Conservation (phyloP, 2,113 vertebrate genomes). For the Lutjanus erythropterus region DNA sequence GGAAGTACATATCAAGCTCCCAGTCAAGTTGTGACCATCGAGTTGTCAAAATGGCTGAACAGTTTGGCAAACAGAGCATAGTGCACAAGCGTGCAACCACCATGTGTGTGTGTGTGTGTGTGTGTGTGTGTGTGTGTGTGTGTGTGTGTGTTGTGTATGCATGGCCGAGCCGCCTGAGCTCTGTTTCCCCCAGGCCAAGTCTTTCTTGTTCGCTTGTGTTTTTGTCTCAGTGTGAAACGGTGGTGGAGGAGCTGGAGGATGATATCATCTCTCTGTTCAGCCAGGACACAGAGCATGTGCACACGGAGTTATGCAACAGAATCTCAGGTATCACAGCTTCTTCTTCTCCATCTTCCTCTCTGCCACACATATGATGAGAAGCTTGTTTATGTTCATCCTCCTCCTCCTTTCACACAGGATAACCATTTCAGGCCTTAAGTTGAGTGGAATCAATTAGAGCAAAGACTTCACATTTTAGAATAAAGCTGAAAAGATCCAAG, state of each 20-base stretch:
- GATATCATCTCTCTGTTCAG: conserved; percentile 89
- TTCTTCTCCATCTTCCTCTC: conserved; percentile 54
- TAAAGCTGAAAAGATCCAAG: background rate
- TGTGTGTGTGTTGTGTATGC: conserved; percentile 4
- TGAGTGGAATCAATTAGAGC: background rate
- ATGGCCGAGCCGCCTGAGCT: background rate
- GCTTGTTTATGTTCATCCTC: background rate
- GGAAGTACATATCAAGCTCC: too few relatives aligned
- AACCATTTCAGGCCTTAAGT: background rate
- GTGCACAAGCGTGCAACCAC: conserved; percentile 3
- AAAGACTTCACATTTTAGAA: too few relatives aligned
- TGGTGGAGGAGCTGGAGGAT: conserved; percentile 92
- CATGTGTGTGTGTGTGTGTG: too few relatives aligned
- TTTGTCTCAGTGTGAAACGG: conserved; percentile 86
- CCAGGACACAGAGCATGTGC: conserved; percentile 82
- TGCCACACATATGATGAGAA: conserved; percentile 3
- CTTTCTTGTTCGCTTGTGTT: conserved; percentile 30
- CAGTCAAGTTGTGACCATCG: background rate
- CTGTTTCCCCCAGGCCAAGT: background rate
- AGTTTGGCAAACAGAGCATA: conserved; percentile 19
- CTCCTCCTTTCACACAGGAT: background rate
- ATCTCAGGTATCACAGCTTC: conserved; percentile 89
- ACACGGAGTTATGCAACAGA: conserved; percentile 89
- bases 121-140: background rate
- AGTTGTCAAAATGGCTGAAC: conserved; percentile 50